Percentiles rank a stretch among this genome's conserved stretches.
phyloP scores from a whole-genome alignment of 2,797 vertebrate species.

The Acrossocheilus fasciatus region DNA sequence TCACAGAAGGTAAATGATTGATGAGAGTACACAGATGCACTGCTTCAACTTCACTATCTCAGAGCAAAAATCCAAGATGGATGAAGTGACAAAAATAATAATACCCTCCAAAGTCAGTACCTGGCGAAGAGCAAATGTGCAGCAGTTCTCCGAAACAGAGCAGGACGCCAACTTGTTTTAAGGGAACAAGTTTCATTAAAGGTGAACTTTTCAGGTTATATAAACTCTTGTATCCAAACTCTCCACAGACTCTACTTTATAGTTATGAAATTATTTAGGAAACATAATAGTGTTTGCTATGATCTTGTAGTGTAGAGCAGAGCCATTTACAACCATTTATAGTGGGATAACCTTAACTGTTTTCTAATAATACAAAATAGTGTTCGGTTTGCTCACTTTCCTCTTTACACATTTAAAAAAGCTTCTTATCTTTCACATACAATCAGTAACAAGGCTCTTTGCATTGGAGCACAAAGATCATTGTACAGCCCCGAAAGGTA shows the following conservation, averaged over 20 bases:
- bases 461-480: constrained; percentile 15
- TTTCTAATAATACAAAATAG: constrained; percentile 48
- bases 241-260: constrained; percentile 27
- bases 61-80: constrained; percentile 44
- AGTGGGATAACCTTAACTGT: constrained; percentile 36
- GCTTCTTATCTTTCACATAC: constrained; percentile 39
- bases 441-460: constrained; percentile 48
- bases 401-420: constrained; percentile 44
- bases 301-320: constrained; percentile 26
- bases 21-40: constrained; percentile 2
- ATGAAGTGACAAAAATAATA: constrained; percentile 49
- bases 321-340: constrained; percentile 55
- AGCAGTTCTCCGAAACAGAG: constrained; percentile 11
- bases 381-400: constrained; percentile 33
- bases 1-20: constrained; percentile 31
- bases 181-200: constrained; percentile 5
- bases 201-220: not conserved
- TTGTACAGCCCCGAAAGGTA: constrained; percentile 35
- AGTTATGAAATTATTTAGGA: constrained; percentile 39
- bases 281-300: constrained; percentile 48
- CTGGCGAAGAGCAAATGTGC: constrained; percentile 27
- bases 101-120: constrained; percentile 27
- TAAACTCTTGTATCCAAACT: constrained; percentile 31
- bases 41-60: constrained; percentile 33
- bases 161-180: constrained; percentile 13